A percentile compares a stretch with the other conserved stretches of the same genome.
Conservation (phyloP, 2,888 invertebrate species). For the Hirtodrosophila histrioides region DNA sequence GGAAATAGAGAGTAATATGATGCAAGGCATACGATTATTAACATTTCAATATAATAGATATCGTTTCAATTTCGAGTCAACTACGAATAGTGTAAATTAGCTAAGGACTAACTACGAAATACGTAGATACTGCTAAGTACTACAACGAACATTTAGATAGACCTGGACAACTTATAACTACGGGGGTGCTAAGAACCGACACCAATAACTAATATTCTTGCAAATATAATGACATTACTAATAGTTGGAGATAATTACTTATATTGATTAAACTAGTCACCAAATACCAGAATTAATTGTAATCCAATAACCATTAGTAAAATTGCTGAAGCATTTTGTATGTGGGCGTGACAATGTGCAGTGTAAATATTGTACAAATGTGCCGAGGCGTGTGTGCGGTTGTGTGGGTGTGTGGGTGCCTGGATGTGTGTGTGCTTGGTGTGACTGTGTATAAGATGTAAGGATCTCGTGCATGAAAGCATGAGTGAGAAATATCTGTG, state of each 20-base stretch:
- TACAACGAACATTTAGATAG: slow-evolving; percentile 29
- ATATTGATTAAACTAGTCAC: not conserved
- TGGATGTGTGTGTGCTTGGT: slow-evolving; percentile 27
- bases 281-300: slow-evolving; percentile 33
- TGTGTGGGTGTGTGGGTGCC: no score
- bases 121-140: slow-evolving; percentile 10
- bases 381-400: slow-evolving; percentile 18
- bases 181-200: slow-evolving; percentile 14
- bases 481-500: slow-evolving; percentile 51
- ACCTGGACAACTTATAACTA: slow-evolving; percentile 34
- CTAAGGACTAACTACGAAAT: slow-evolving; percentile 46
- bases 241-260: not conserved
- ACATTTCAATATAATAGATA: slow-evolving; percentile 16
- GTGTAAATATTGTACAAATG: slow-evolving; percentile 59
- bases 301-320: slow-evolving; percentile 42
- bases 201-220: slow-evolving; percentile 38
- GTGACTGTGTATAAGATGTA: slow-evolving; percentile 27
- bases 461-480: slow-evolving; percentile 60
- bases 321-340: slow-evolving; percentile 65
- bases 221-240: not conserved
- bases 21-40: slow-evolving; percentile 59
- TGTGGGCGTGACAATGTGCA: slow-evolving; percentile 62
- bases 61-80: slow-evolving; percentile 2
- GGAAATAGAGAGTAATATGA: slow-evolving; percentile 47
- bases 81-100: slow-evolving; percentile 28